Conservation (phyloP, 2,888 invertebrate genomes). For the Dermolepida albohirtum region DNA sequence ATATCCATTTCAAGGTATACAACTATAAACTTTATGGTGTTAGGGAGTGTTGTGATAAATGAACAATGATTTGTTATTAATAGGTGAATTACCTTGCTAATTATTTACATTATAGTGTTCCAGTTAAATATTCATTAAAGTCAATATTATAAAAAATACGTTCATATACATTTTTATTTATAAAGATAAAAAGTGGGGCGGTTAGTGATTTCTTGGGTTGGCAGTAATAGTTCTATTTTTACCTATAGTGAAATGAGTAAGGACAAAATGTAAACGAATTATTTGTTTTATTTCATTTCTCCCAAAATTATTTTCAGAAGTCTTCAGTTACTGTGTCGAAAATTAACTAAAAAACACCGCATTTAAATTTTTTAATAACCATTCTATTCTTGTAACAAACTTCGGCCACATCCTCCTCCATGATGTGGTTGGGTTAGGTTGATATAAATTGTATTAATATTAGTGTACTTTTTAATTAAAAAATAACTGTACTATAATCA, state of each 20-base stretch:
- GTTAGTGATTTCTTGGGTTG: constrained; percentile 4
- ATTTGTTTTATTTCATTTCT: not conserved
- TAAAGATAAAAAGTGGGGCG: not conserved
- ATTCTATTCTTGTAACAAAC: constrained; percentile 13
- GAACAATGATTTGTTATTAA: no score
- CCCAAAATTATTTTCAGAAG: no score
- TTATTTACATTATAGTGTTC: no score
- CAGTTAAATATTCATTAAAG: no score
- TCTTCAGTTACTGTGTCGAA: no score
- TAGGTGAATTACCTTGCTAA: no score
- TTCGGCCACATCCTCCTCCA: constrained; percentile 36
- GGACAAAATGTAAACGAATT: constrained; percentile 27
- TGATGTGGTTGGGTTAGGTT: constrained; percentile 46
- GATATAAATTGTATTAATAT: constrained; percentile 25
- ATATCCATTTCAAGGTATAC: no score
- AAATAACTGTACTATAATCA: constrained; percentile 22
- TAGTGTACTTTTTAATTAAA: constrained; percentile 15
- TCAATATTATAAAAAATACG: not conserved
- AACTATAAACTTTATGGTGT: no score
- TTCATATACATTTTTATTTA: not conserved
- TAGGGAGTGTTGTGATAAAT: no score
- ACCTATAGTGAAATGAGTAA: constrained; percentile 23
- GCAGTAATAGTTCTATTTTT: constrained; percentile 23
- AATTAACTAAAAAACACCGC: not conserved
- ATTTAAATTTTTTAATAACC: not conserved